Base-by-base conservation (phyloP, 2,797 vertebrate species). In the Sciurus vulgaris region DNA sequence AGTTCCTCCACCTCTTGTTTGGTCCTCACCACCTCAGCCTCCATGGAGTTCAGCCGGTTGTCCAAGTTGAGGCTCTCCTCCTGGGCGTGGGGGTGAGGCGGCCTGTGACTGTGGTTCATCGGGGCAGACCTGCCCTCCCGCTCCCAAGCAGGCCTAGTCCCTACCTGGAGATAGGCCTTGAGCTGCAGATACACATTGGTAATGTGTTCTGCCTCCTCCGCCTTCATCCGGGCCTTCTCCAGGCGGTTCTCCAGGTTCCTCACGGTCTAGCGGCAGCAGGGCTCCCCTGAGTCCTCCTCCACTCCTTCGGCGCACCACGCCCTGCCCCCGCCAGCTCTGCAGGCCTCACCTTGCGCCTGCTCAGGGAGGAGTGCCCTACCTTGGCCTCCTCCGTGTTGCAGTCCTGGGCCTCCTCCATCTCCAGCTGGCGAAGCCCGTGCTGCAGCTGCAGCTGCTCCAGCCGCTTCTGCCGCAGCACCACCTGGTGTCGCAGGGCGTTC, bases 161-260 rank as follows among this genome's bases (percentile, higher is more conserved):
- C 17, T 95, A 99, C 99, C 98, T 99, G 99, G 89, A 99, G 98
- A 72, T 99, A 99, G 76, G 97, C 97, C 97, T 99, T 99, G 24
- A 99, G 97, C 96, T 98, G 99, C 92, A 98, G 97, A 94, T 99
- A 99, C 86, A 99, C 98, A 14, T 47, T 95, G 61, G 97, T 98
- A 87, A 99, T 98, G 94, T 98, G 98, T 67, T 98, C 98, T 0
- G 99, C 99, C 96, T 99, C 99, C 41, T 98, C 98, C 14, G 97
- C 98, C 97, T 99, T 99, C 91, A 99, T 98, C 84, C 98, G 98
- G 3, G 99, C 98, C 97, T 99, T 99, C 96, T 99, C 99, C 97
- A 99, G 97, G 2, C 98, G 98, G 97, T 99, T 99, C 97, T 99
- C 99, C 96, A 99, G 97, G 1, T 98, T 89, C 5, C 98, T 98